Percentiles rank a stretch among this genome's conserved stretches.
Evolutionary conservation across 2,797 vertebrate species (phyloP).

Genomic region (Gastrophryne carolinensis): DNA sequence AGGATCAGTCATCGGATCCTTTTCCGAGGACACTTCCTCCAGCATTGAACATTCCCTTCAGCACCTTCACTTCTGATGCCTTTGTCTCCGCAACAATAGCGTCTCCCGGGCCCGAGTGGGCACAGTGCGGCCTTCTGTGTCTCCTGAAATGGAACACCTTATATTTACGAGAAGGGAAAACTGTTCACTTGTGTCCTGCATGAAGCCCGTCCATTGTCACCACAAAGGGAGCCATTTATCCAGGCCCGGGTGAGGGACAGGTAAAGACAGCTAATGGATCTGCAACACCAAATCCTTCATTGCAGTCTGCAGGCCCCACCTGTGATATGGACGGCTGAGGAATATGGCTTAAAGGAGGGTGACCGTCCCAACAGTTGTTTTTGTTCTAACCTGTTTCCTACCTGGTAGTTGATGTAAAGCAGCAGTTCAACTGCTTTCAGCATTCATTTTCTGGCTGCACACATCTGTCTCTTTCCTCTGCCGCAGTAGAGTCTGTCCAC

Average conservation of each 20-base stretch:
- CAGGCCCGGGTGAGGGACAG: not conserved
- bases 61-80: not conserved
- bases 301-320: not conserved
- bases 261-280: constrained; percentile 2
- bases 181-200: constrained; percentile 7
- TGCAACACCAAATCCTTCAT: not conserved
- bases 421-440: no score
- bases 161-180: constrained; percentile 22
- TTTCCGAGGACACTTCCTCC: not conserved
- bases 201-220: not conserved
- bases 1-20: not conserved
- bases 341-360: no score
- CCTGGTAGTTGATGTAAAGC: no score
- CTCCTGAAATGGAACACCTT: constrained; percentile 4
- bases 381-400: no score
- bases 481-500: no score
- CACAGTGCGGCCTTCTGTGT: not conserved
- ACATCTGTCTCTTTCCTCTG: no score
- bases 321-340: not conserved
- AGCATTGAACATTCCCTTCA: not conserved
- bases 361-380: no score
- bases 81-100: not conserved
- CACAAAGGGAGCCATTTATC: constrained; percentile 23
- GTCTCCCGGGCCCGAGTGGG: not conserved
- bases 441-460: no score